Evolutionary conservation across 1,140 invertebrate genomes (phyloP), one percentile per base, ranked within the genome.

Genomic region (Lucilia sericata): DNA sequence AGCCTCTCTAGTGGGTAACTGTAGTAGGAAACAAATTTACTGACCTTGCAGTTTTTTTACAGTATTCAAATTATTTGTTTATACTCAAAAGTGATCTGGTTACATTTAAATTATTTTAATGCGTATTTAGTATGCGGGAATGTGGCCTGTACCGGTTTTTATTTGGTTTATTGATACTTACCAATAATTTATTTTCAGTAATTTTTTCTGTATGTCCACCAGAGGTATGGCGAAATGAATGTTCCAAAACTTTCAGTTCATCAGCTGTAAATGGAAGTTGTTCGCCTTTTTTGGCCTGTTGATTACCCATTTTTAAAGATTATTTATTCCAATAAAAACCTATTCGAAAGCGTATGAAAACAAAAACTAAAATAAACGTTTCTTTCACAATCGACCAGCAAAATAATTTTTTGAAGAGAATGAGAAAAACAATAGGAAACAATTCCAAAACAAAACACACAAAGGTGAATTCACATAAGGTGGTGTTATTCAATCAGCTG

Each of bases 241-340:
- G 10, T 70, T 85, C 84, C 49, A 85, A 42, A n/a, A 83, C 21
- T 83, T 83, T 82, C 19, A 85, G 21, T 19, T 85, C 70, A 3
- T 85, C 84, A 3, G 47, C 0, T 0, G 82, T 78, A 80, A 85
- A 85, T 12, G 25, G 74, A 5, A 47, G 55, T 34, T 85, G 12
- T 47, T 65, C 82, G 12, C 76, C 82, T 82, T 85, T 85, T 76
- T 85, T 85, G 12, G 81, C 74, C 47, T 85, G 70, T 78, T 83
- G 84, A 83, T 85, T 85, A 10, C 84, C 84, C 84, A 85, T 85
- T 60, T 78, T 49, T 19, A 51, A 4, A 21, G 7, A 36, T 14
- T 14, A 12, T n/a, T 82, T 82, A 30, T 82, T 13, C 47, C 30
- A 80, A 51, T 49, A 47, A 51, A 82, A 30, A 82, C 10, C 5